phyloP scores from a whole-genome alignment of 2,797 vertebrate genomes.

The Catamblyrhynchus diadema region DNA sequence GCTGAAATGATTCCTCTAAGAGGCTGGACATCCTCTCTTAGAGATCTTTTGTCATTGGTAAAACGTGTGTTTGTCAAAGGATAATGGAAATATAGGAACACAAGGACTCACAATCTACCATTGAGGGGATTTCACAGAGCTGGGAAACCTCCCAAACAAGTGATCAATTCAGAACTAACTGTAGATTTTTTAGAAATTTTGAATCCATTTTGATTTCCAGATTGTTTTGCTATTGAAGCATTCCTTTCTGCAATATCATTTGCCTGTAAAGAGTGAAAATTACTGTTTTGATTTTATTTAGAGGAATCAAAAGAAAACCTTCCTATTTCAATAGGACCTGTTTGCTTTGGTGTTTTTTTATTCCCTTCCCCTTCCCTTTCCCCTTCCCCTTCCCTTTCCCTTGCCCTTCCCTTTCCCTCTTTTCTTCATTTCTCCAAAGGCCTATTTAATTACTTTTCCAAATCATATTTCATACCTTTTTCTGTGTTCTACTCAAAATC shows the following conservation, averaged over 20 bases:
- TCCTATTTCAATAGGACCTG: neutral
- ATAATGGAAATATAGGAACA: neutral
- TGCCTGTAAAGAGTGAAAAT: neutral
- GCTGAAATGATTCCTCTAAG: neutral
- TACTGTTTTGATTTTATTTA: neutral
- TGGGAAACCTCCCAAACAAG: neutral
- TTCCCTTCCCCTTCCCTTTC: neutral
- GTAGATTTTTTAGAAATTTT: neutral
- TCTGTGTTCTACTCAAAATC: neutral
- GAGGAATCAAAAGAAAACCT: neutral
- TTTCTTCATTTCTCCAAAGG: neutral
- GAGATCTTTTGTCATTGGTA: neutral
- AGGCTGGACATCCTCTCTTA: neutral
- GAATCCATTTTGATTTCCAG: neutral
- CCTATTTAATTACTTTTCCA: neutral
- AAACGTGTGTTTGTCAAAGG: neutral
- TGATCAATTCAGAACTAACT: neutral
- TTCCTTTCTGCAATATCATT: neutral
- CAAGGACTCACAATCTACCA: too few relatives aligned
- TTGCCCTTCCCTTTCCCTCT: fast-evolving
- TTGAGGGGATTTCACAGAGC: neutral
- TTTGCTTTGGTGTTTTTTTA: neutral
- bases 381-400: neutral
- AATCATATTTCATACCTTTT: neutral
- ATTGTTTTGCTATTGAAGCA: neutral